phyloP scores from a whole-genome alignment of 2,888 invertebrate species.

The Bembecia ichneumoniformis region DNA sequence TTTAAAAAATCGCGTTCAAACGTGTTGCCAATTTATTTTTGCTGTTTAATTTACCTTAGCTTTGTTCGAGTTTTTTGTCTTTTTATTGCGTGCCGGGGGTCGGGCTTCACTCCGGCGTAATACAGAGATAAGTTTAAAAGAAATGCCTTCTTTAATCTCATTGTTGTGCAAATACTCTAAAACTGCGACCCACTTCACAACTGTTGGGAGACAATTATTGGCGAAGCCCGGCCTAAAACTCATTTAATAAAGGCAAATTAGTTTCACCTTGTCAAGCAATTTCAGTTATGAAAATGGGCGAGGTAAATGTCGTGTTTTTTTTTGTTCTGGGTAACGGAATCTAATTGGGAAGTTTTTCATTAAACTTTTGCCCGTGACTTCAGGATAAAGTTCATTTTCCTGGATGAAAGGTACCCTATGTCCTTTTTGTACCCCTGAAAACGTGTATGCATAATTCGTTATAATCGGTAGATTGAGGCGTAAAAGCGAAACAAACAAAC shows the following conservation, averaged over 20 bases:
- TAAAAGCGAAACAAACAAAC: too few relatives aligned
- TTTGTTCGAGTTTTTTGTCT: conserved; percentile 35
- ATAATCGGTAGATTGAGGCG: too few relatives aligned
- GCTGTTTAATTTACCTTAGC: conserved; percentile 44
- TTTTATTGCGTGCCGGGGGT: conserved; percentile 31
- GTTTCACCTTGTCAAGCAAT: conserved; percentile 20
- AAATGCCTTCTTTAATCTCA: conserved; percentile 39
- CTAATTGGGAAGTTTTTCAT: background rate
- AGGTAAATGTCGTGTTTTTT: conserved; percentile 9
- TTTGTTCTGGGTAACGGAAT: conserved; percentile 13
- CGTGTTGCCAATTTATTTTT: conserved; percentile 39
- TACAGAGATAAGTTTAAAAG: conserved; percentile 37
- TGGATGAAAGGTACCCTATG: too few relatives aligned
- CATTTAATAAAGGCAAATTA: conserved; percentile 22
- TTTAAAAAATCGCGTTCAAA: conserved; percentile 33
- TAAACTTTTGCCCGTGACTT: background rate
- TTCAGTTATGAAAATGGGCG: conserved; percentile 21
- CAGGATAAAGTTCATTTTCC: too few relatives aligned
- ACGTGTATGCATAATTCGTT: too few relatives aligned
- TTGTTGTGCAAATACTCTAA: conserved; percentile 33
- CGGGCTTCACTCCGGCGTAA: conserved; percentile 29
- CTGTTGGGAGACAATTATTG: conserved; percentile 26
- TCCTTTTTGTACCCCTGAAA: too few relatives aligned
- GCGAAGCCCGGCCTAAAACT: conserved; percentile 11
- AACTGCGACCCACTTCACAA: conserved; percentile 20